phyloP scores from a whole-genome alignment of 2,888 invertebrate species.

The Mythimna pallens region DNA sequence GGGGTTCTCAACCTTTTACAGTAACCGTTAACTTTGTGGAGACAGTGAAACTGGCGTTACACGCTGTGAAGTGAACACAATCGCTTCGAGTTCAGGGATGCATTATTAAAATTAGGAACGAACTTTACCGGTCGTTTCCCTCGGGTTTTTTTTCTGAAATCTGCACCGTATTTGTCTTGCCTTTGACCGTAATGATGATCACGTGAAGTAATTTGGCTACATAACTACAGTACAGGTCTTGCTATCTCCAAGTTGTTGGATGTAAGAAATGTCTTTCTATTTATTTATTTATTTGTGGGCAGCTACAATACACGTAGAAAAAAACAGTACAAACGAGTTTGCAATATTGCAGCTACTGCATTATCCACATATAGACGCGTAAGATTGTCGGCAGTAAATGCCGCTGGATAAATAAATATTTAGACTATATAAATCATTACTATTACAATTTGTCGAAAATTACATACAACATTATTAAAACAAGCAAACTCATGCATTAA shows the following conservation, averaged over 20 bases:
- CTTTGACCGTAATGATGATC: neutral
- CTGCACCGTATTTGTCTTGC: neutral
- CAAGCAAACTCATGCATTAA: too few relatives aligned
- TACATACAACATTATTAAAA: too few relatives aligned
- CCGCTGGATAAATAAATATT: too few relatives aligned
- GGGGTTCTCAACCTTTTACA: neutral
- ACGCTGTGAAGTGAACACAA: neutral
- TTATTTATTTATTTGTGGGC: too few relatives aligned
- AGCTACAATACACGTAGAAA: too few relatives aligned
- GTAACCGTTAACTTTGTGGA: neutral
- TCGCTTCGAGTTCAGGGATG: neutral
- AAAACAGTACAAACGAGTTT: too few relatives aligned
- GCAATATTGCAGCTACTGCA: too few relatives aligned
- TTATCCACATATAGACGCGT: too few relatives aligned
- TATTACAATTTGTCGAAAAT: too few relatives aligned
- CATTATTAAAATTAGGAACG: neutral
- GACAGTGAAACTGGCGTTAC: neutral
- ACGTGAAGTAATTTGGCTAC: neutral
- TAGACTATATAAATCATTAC: too few relatives aligned
- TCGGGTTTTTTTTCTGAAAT: neutral
- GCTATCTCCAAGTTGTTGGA: neutral
- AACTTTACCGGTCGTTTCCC: neutral
- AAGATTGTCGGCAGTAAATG: too few relatives aligned
- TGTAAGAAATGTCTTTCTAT: neutral
- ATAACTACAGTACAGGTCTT: neutral